Evolutionary conservation across 2,888 invertebrate genomes (phyloP).

Genomic region (Eubasilissa splendida): DNA sequence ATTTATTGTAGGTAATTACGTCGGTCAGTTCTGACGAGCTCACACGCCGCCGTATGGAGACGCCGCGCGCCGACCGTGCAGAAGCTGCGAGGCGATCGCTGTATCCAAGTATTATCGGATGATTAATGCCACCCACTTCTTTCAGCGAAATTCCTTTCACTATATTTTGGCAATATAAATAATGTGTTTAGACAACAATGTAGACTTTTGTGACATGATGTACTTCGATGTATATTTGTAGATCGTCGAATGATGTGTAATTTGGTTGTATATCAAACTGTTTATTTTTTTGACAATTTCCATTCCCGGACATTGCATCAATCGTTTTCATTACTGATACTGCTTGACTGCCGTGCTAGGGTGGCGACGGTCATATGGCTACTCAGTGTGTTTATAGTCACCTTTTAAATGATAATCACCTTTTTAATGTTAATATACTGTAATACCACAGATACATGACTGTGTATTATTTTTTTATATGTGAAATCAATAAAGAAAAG

Average conservation of each 20-base stretch:
- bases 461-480: too few species aligned
- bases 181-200: slow-evolving; percentile 35
- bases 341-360: too few species aligned
- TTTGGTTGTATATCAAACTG: too few species aligned
- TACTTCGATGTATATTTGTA: neutral
- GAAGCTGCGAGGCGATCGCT: neutral
- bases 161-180: slow-evolving; percentile 28
- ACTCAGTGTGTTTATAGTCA: too few species aligned
- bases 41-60: slow-evolving; percentile 17
- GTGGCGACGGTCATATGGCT: too few species aligned
- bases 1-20: slow-evolving; percentile 52
- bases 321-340: too few species aligned
- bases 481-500: too few species aligned
- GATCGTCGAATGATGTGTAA: neutral
- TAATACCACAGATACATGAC: too few species aligned
- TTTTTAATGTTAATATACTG: too few species aligned
- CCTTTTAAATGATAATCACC: too few species aligned
- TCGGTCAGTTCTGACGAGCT: slow-evolving; percentile 27
- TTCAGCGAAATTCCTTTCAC: slow-evolving; percentile 14
- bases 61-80: neutral
- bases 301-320: too few species aligned
- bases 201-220: neutral
- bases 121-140: slow-evolving; percentile 29
- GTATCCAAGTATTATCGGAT: slow-evolving; percentile 7
- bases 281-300: too few species aligned